Percentiles rank a stretch among this genome's conserved stretches.
phyloP scores from a whole-genome alignment of 2,888 invertebrate genomes.

The Rugalucina vietnamica region DNA sequence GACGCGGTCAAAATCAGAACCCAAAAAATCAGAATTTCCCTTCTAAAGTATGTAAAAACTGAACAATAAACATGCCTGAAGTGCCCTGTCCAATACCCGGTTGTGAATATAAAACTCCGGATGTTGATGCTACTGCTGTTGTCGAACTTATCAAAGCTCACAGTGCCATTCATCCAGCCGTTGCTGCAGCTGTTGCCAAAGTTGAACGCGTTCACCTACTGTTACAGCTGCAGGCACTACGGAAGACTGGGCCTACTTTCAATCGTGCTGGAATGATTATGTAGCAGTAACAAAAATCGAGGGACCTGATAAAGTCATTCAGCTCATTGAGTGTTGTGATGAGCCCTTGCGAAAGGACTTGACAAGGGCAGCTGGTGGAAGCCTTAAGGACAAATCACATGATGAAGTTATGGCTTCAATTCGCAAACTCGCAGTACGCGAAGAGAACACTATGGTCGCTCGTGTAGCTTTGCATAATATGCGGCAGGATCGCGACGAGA shows the following conservation, averaged over 20 bases:
- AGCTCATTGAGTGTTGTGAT: constrained; percentile 64
- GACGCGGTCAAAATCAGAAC: no score
- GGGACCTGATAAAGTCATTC: constrained; percentile 48
- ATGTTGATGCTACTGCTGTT: constrained; percentile 50
- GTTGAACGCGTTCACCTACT: background rate
- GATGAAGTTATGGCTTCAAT: constrained; percentile 37
- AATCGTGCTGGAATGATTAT: constrained; percentile 59
- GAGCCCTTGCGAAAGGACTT: constrained; percentile 59
- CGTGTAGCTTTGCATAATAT: constrained; percentile 43
- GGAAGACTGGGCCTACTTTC: constrained; percentile 63
- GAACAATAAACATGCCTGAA: no score
- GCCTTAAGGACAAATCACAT: background rate
- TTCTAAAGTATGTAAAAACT: no score
- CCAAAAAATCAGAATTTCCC: no score
- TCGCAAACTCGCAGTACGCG: constrained; percentile 36
- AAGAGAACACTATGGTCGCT: constrained; percentile 41
- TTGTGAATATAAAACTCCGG: constrained; percentile 42
- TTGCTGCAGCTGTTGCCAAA: background rate
- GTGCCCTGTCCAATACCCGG: constrained; percentile 6
- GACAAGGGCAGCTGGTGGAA: constrained; percentile 28
- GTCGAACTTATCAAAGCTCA: constrained; percentile 54
- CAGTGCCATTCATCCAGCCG: constrained; percentile 10
- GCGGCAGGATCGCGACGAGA: constrained; percentile 63
- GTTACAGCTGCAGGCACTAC: constrained; percentile 38
- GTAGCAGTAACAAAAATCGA: constrained; percentile 55